Base-by-base conservation (phyloP, 2,888 invertebrate species). In the Flexamia atlantica region DNA sequence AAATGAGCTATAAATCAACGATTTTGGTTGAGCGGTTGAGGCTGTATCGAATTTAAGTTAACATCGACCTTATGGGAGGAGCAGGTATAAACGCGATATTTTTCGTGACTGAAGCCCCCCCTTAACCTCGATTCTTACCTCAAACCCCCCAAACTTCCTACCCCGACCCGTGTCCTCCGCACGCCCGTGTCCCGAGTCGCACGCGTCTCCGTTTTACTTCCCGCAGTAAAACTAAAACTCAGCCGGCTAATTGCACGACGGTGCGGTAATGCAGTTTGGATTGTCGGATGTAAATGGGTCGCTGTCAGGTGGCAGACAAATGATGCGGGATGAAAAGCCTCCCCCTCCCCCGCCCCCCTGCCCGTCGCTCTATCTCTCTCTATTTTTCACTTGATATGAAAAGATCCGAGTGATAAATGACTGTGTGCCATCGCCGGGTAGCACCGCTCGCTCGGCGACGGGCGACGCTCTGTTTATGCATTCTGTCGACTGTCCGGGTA, bases 311-410 rank as follows among this genome's bases (percentile, higher is more conserved):
- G 70, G 68, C 57, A 82, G 82, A 82, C 82, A 82, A 82, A 82
- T 72, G 82, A 82, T 82, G 53, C 23, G n/a, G 53, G 72, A 53
- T 70, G 72, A 82, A 82, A 82, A 72, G 72, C 82, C 50, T 53
- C 70, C 36, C 72, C 32, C 36, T 72, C 32, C 70, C 42, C 72
- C 82, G 23, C 72, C 23, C 81, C n/a, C n/a, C n/a, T n/a, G n/a
- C n/a, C n/a, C 57, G 30, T 68, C 46, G 53, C 68, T 72, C 82
- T 82, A 82, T 82, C 82, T 82, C 82, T 82, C 84, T 81, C 84
- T 82, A 84, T 84, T 84, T 84, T 84, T 84, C 84, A 84, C 84
- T 84, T 84, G 84, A 84, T 84, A 84, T 84, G 84, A 84, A 84
- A 84, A 84, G 84, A 84, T 82, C 84, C 82, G 12, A 64, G 82